Evolutionary conservation across 2,797 vertebrate genomes (phyloP), one percentile per base, ranked within the genome.

Genomic region (Anguilla obscura): DNA sequence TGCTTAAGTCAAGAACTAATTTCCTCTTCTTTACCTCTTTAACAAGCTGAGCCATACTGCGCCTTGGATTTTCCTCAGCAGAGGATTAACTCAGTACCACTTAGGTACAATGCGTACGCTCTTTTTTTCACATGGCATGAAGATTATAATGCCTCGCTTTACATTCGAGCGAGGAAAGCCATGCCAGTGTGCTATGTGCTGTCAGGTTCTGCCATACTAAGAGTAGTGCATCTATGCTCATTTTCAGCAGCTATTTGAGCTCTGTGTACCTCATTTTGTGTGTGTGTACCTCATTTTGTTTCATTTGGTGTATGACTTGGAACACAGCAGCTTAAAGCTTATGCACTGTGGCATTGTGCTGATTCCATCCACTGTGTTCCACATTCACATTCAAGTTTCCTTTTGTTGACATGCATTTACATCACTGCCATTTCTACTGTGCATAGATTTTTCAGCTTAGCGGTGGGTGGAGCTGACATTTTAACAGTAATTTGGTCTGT

Each of bases 11-110:
- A 50, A 50, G 40, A 24, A 50, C 79, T 82, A n/a, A 82, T 82
- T 48, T 48, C 79, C 24, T 50, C 76, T 48, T 48, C 40, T 82
- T n/a, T 82, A 82, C 79, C 40, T 45, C 79, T 82, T 50, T 82
- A 82, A 82, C 2, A 45, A 82, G 45, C 45, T n/a, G 79, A 50
- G 79, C 79, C 21, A n/a, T 82, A 82, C 45, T 50, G 45, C n/a
- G 79, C 40, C 0, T 24, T 4, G 79, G 45, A 82, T 48, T 79
- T 48, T 82, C 79, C 40, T 4, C 79, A 8, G 45, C 40, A 50
- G 79, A 24, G 79, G 79, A 82, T 82, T 82, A 82, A 82, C 79
- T 82, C 40, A 0, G 24, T 24, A n/a, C 79, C 79, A 82, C 79
- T 82, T 50, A 24, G 45, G 79, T 50, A 82, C 79, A 82, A 82